Base-by-base conservation (phyloP, 2,113 vertebrate species). In the Gymnorhina tibicen region DNA sequence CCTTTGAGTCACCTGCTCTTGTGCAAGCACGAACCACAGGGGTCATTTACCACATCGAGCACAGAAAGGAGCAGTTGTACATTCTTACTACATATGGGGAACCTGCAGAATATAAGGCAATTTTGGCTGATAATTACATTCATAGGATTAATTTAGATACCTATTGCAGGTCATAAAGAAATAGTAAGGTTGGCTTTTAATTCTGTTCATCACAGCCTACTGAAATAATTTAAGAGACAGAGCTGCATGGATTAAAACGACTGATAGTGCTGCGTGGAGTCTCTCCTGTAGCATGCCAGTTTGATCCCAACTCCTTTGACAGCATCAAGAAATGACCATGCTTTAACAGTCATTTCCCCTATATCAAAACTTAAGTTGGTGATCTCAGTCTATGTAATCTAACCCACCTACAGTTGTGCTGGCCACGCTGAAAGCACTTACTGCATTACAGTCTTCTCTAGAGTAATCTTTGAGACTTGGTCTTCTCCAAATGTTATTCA, bases 1-100 rank as follows among this genome's bases (percentile, higher is more conserved):
- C 98, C 70, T 97, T 95, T 84, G 97, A 97, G 62, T 88, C 96
- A 35, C 99, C 99, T 27, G 27, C 94, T n/a, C 97, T 99, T 75
- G 98, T 99, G 60, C 99, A 99, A 94, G 97, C 98, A 67, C 97
- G 99, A 50, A 98, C 98, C 59, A 89, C 95, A 20, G 98, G 98
- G 5, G 94, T 99, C 16, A 95, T 99, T 78, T 99, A 99, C 97
- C 98, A 99, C 3, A 80, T 99, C 18, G 99, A 99, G 87, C 99
- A 99, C 95, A 98, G 98, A 90, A 97, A 98, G 58, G 95, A 97
- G 1, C 89, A 96, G 46, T 91, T 99, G 16, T 99, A 99, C 96
- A 98, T 99, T 91, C 98, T 99, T 63, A 98, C 99, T 70, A 99
- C 98, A 42, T 98, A 98, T 2, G 99, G 98, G 56, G 98, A 98